These are phyloP conservation scores for Cottus gobio DNA, from an alignment of 2,113 vertebrate genomes.

Conservation along the genomic window DNA sequence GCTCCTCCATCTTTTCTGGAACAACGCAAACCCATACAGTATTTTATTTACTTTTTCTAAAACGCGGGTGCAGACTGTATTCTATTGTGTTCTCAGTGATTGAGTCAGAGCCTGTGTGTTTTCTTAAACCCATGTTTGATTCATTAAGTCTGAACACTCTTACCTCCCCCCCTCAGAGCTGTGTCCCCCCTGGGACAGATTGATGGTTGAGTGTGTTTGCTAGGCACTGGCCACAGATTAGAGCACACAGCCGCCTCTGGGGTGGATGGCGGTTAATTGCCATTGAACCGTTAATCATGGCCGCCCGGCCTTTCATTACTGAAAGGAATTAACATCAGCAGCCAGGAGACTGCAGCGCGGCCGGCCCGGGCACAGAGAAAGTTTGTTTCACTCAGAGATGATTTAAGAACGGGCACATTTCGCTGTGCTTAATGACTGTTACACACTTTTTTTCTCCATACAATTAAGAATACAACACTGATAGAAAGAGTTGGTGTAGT, in stretches of 20 bases:
- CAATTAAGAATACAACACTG: constrained; percentile 3
- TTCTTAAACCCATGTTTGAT: constrained; percentile 38
- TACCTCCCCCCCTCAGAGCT: constrained; percentile 37
- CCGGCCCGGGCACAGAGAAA: constrained; percentile 43
- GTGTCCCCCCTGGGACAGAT: constrained; percentile 55
- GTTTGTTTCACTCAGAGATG: constrained; percentile 57
- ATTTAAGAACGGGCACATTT: constrained; percentile 16
- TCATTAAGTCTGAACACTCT: constrained; percentile 53
- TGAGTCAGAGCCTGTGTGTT: constrained; percentile 1
- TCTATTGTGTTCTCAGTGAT: constrained; percentile 18
- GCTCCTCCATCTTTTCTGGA: constrained; percentile 1
- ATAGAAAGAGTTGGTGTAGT: neutral
- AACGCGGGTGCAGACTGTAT: neutral
- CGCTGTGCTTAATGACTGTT: constrained; percentile 4
- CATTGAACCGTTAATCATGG: constrained; percentile 77
- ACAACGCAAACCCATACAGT: constrained; percentile 7
- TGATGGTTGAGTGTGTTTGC: constrained; percentile 62
- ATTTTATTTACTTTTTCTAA: neutral
- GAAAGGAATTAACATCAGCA: constrained; percentile 71
- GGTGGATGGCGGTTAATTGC: constrained; percentile 76
- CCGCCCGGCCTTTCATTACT: constrained; percentile 65
- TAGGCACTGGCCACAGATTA: constrained; percentile 65
- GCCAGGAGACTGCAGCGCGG: constrained; percentile 52
- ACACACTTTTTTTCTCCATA: neutral
- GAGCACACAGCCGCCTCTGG: constrained; percentile 52